Percentiles rank a stretch among this genome's conserved stretches.
Evolutionary conservation across 2,113 vertebrate genomes (phyloP).

Genomic region (Lepidothrix coronata): DNA sequence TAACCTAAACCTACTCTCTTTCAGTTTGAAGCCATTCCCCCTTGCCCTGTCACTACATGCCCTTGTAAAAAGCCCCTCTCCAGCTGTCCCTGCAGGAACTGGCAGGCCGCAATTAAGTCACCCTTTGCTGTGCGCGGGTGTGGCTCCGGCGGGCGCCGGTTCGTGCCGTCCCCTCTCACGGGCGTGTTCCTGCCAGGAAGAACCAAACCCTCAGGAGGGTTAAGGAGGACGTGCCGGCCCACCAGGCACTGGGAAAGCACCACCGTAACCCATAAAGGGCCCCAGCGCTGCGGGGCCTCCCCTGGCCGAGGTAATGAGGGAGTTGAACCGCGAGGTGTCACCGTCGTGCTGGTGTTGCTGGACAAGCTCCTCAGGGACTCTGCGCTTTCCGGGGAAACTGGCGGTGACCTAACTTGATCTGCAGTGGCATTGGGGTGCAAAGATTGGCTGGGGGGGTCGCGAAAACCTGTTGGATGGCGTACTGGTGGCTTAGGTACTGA

Average conservation of each 20-base stretch:
- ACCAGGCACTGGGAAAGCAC: accelerated
- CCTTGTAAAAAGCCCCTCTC: background rate
- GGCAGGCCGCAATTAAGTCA: background rate
- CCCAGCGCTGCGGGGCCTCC: background rate
- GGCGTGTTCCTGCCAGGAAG: accelerated
- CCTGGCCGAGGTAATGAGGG: background rate
- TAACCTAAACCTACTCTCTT: background rate
- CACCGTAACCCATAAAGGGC: accelerated
- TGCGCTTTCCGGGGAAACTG: no score
- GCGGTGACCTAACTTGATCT: accelerated
- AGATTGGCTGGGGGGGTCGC: accelerated
- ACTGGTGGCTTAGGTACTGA: background rate
- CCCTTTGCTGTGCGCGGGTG: no score
- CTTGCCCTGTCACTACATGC: no score
- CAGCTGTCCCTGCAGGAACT: background rate
- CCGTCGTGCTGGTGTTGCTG: background rate
- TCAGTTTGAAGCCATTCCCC: background rate
- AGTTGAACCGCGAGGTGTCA: background rate
- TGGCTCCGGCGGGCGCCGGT: background rate
- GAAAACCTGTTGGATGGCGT: background rate
- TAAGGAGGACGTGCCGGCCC: accelerated
- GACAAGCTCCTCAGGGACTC: accelerated
- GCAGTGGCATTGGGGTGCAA: accelerated
- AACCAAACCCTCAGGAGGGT: accelerated
- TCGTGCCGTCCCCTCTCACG: accelerated